Conservation (phyloP, 2,888 invertebrate genomes). For the Polyploca ridens region DNA sequence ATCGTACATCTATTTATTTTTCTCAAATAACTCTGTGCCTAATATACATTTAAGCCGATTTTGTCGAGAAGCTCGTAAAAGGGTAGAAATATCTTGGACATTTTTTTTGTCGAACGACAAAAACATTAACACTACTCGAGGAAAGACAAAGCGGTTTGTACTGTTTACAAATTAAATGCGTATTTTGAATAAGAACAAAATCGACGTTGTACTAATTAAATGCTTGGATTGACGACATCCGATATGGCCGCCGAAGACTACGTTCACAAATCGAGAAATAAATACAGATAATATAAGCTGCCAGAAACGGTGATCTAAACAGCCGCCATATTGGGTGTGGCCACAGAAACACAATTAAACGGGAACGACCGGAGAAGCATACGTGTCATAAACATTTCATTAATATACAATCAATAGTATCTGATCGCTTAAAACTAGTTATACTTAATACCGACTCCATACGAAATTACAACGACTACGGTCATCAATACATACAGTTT, state of each 20-base stretch:
- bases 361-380: conserved; percentile 37
- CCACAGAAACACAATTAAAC: conserved; percentile 14
- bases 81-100: conserved; percentile 69
- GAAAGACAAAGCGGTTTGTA: conserved; percentile 41
- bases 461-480: conserved; percentile 78
- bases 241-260: conserved; percentile 37
- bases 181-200: conserved; percentile 33
- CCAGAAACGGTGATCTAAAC: conserved; percentile 12
- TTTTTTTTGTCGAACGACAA: conserved; percentile 53
- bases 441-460: conserved; percentile 69
- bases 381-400: conserved; percentile 46
- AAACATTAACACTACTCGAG: conserved; percentile 39
- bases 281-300: conserved; percentile 13
- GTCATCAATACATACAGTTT: conserved; percentile 61
- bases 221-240: conserved; percentile 30
- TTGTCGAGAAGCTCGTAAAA: conserved; percentile 75
- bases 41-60: conserved; percentile 82
- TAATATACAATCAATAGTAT: conserved; percentile 71
- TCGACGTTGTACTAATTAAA: conserved; percentile 48
- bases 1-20: conserved; percentile 71
- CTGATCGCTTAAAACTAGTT: conserved; percentile 60
- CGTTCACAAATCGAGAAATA: conserved; percentile 6
- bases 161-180: conserved; percentile 56
- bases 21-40: conserved; percentile 78
- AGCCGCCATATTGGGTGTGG: conserved; percentile 14